These are phyloP conservation scores for Chionodraco myersi DNA, from an alignment of 2,113 vertebrate genomes.

Conservation along the genomic window DNA sequence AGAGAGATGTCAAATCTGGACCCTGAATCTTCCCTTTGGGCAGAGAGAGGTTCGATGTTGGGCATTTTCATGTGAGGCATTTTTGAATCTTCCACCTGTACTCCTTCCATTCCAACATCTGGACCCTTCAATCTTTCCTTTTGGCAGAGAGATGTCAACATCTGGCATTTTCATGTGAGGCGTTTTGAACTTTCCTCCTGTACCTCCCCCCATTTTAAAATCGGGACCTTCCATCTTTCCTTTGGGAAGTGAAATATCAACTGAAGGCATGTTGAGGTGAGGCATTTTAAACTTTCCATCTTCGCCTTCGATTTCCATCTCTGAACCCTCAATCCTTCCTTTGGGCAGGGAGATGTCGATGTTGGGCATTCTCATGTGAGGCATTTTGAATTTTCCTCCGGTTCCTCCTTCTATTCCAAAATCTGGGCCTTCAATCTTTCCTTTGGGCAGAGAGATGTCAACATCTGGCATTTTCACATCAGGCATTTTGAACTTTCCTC, in stretches of 20 bases:
- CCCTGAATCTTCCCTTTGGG: background rate
- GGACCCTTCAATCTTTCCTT: too few relatives aligned
- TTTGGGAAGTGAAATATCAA: background rate
- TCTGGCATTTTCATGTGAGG: background rate
- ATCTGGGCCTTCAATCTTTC: background rate
- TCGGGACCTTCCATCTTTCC: background rate
- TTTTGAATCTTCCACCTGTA: fast-evolving
- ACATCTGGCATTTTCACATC: background rate
- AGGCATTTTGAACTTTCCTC: background rate
- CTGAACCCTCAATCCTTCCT: background rate
- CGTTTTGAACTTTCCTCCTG: background rate
- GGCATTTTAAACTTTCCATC: constrained; percentile 3
- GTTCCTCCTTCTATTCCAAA: background rate
- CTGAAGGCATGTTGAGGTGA: background rate
- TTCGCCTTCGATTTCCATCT: background rate
- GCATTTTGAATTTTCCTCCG: background rate
- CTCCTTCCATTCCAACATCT: too few relatives aligned
- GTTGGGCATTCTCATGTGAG: background rate
- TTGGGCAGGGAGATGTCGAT: background rate
- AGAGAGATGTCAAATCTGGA: too few relatives aligned
- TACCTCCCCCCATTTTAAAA: background rate
- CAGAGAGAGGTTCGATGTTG: too few relatives aligned
- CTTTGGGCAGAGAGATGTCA: background rate
- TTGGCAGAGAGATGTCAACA: too few relatives aligned
- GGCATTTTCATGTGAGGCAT: too few relatives aligned